phyloP scores from a whole-genome alignment of 1,140 invertebrate genomes.

The Drosophila obscura region DNA sequence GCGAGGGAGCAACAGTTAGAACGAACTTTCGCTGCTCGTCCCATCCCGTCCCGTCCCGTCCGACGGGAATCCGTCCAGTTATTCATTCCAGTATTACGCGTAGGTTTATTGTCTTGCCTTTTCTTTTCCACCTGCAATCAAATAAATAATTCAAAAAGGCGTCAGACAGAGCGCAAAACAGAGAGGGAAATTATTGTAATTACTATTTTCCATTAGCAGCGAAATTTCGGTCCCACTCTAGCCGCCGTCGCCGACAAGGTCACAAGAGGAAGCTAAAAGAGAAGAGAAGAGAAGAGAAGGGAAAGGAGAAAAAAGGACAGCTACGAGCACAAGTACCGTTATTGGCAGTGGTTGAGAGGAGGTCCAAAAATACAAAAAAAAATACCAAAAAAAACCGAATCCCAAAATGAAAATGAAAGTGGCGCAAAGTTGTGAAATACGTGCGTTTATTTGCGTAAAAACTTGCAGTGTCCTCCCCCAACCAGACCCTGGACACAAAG shows the following conservation, averaged over 20 bases:
- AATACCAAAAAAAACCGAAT: constrained; percentile 13
- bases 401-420: constrained; percentile 68
- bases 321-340: neutral
- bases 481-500: too few species aligned
- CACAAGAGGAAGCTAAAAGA: constrained; percentile 5
- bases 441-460: constrained; percentile 81
- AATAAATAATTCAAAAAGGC: constrained; percentile 59
- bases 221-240: constrained; percentile 40
- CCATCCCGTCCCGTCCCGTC: neutral
- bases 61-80: neutral
- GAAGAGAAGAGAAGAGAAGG: constrained; percentile 12
- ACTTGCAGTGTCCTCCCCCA: constrained; percentile 41
- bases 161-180: constrained; percentile 9
- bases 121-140: constrained; percentile 37
- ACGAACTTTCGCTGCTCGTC: neutral
- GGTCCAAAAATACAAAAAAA: constrained; percentile 17
- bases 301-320: neutral
- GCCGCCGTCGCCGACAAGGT: neutral
- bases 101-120: constrained; percentile 16
- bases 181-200: constrained; percentile 69
- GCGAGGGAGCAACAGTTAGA: constrained; percentile 6
- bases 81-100: constrained; percentile 9
- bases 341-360: constrained; percentile 1
- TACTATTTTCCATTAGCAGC: constrained; percentile 77
- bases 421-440: constrained; percentile 78